Evolutionary conservation across 2,888 invertebrate genomes (phyloP).

Genomic region (Notocelia uddmanniana): DNA sequence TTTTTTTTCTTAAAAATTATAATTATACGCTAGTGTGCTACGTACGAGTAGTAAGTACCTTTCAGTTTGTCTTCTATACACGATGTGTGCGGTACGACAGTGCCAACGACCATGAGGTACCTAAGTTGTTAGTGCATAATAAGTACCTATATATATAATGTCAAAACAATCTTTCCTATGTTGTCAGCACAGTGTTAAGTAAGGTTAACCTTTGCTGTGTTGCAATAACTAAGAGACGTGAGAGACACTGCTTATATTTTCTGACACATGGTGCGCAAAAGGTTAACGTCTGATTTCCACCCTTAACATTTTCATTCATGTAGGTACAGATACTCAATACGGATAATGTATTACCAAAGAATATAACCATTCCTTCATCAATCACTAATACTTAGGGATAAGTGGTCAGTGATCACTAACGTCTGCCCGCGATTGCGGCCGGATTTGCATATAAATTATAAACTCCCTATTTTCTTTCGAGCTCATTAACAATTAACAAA

Average conservation of each 20-base stretch:
- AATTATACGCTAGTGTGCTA: too few relatives aligned
- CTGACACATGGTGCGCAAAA: conserved; percentile 9
- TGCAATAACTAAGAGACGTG: not conserved
- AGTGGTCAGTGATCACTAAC: too few relatives aligned
- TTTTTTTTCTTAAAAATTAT: too few relatives aligned
- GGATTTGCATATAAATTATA: too few relatives aligned
- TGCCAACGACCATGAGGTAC: not conserved
- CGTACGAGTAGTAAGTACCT: too few relatives aligned
- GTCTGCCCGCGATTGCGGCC: too few relatives aligned
- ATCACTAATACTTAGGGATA: too few relatives aligned
- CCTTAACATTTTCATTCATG: not conserved
- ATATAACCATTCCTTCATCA: too few relatives aligned
- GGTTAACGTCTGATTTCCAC: not conserved
- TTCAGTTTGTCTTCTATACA: too few relatives aligned
- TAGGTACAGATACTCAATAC: not conserved
- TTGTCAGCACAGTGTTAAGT: not conserved
- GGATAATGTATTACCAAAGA: too few relatives aligned
- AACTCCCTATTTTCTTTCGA: too few relatives aligned
- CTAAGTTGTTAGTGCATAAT: not conserved
- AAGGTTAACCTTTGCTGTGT: conserved; percentile 13
- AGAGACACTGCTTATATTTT: not conserved
- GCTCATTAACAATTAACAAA: too few relatives aligned
- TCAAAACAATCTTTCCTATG: not conserved
- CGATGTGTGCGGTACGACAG: not conserved
- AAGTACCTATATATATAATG: not conserved